Evolutionary conservation across 2,797 vertebrate species (phyloP), one percentile per base, ranked within the genome.

Genomic region (Acanthornis magna): DNA sequence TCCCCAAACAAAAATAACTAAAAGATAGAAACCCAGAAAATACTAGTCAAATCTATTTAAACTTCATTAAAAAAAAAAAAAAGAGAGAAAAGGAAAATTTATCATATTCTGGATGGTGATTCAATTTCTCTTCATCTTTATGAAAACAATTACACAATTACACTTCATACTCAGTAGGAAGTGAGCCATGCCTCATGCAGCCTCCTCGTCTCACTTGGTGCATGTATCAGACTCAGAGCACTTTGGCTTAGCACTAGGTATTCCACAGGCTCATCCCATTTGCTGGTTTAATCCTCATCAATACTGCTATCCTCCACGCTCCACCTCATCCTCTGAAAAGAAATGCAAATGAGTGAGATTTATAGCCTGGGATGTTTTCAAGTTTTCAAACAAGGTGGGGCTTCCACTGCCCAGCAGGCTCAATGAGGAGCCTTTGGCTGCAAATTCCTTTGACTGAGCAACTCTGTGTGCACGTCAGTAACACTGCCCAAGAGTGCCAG

Each of bases 341-440:
- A 96, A 96, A 97, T 95, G 91, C 93, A 97, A 97, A 97, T 96
- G 62, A 93, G 60, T 76, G 60, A 92, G 85, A 96, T 96, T 92
- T 96, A 95, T 85, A 97, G 91, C 78, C 72, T 92, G 88, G 74
- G 81, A 94, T 62, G 38, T 87, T 96, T 96, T 96, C 79, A 94
- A 90, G 86, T 93, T 96, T 96, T 92, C 61, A 93, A 91, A 91
- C 72, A 94, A 88, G 80, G 66, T 77, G 74, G 85, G 68, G 62
- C 76, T 94, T 82, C 89, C 62, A 61, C 76, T 80, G 60, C 91
- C 76, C 45, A 20, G 62, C 21, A 48, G 4, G 4, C 54, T 93
- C 86, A 96, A 78, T 62, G 43, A 96, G 62, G 26, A 96, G 68
- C 34, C 54, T 94, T 72, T 91, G 63, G 84, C 4, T 91, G 53